phyloP scores from a whole-genome alignment of 2,113 vertebrate genomes.

The Phocoena sinus region DNA sequence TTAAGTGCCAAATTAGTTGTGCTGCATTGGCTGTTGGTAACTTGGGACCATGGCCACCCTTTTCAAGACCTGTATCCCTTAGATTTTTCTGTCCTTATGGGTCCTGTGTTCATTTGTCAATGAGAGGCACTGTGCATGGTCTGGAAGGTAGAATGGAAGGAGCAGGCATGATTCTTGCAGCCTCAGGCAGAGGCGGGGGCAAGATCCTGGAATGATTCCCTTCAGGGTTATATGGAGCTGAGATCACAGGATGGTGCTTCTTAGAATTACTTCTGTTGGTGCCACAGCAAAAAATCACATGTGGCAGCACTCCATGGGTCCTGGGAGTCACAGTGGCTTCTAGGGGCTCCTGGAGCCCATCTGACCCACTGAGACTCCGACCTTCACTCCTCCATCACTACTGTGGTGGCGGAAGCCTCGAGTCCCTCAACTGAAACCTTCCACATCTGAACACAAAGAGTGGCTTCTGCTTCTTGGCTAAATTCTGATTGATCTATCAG shows the following conservation, averaged over 20 bases:
- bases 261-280: neutral
- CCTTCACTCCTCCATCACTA: neutral
- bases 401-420: neutral
- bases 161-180: neutral
- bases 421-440: neutral
- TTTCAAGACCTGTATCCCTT: neutral
- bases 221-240: neutral
- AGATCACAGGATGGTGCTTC: neutral
- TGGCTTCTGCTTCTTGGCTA: neutral
- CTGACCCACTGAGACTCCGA: neutral
- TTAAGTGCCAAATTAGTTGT: neutral
- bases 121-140: neutral
- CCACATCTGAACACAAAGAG: neutral
- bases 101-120: neutral
- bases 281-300: neutral
- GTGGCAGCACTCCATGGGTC: neutral
- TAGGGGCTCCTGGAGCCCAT: neutral
- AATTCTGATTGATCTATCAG: neutral
- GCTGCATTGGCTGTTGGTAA: neutral
- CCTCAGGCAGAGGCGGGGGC: neutral
- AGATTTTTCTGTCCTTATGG: neutral
- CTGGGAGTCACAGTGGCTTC: neutral
- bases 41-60: neutral
- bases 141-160: neutral
- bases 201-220: neutral